Percentiles rank a stretch among this genome's conserved stretches.
Evolutionary conservation across 2,888 invertebrate species (phyloP).

Genomic region (Dicyrtoma fusca): DNA sequence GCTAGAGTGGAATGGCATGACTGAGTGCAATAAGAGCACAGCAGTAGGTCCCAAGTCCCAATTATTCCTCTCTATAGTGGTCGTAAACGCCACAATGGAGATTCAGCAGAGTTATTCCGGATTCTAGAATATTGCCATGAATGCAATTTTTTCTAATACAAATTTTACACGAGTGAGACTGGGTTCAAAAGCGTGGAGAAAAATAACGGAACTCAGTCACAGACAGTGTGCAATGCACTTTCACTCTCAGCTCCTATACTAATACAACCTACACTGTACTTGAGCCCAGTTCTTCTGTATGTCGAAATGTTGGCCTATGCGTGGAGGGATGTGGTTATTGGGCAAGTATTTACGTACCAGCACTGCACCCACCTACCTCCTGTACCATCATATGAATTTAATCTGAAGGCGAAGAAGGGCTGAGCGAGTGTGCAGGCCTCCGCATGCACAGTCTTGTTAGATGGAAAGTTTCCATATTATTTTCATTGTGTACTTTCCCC

Average conservation of each 20-base stretch:
- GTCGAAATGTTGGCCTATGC: not conserved
- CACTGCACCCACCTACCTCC: not conserved
- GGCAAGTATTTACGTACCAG: too few relatives aligned
- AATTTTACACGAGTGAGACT: constrained; percentile 34
- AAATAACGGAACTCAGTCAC: constrained; percentile 13
- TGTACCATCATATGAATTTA: not conserved
- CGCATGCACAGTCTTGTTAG: too few relatives aligned
- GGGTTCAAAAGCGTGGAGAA: not conserved
- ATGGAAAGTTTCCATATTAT: too few relatives aligned
- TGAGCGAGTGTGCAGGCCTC: too few relatives aligned
- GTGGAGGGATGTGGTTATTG: not conserved
- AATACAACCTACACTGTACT: not conserved
- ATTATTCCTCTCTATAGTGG: constrained; percentile 53
- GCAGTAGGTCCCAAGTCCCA: constrained; percentile 50
- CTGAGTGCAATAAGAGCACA: constrained; percentile 53
- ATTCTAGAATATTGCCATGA: constrained; percentile 46
- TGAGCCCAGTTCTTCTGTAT: too few relatives aligned
- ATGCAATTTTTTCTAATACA: constrained; percentile 45
- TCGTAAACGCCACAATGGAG: constrained; percentile 55
- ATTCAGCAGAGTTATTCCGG: constrained; percentile 53
- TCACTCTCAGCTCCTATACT: not conserved
- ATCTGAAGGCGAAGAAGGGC: too few relatives aligned
- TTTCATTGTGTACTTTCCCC: too few relatives aligned
- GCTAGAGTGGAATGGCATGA: constrained; percentile 44
- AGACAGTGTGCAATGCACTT: constrained; percentile 1